Conservation (phyloP, 2,113 vertebrate species). For the Nannospalax galili region DNA sequence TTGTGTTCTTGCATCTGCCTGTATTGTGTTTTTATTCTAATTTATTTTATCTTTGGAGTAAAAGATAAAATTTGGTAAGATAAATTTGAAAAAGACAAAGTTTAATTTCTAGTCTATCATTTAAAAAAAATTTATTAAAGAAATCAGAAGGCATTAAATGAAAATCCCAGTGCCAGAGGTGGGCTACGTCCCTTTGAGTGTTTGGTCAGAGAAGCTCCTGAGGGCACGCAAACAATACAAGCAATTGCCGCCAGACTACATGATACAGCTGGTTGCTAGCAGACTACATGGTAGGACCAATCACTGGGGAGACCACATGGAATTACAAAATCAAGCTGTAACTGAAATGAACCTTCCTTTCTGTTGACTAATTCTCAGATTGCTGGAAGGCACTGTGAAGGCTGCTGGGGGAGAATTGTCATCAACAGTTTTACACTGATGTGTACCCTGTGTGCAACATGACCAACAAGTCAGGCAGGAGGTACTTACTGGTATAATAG, state of each 20-base stretch:
- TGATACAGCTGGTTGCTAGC: too few relatives aligned
- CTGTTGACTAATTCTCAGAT: neutral
- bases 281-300: neutral
- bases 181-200: too few relatives aligned
- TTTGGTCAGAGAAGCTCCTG: neutral
- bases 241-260: too few relatives aligned
- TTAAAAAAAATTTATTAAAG: neutral
- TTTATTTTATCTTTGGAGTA: constrained; percentile 31
- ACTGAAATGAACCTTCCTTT: neutral
- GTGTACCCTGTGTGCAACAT: neutral
- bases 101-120: neutral
- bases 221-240: neutral
- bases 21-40: constrained; percentile 24
- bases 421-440: neutral
- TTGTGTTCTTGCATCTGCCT: neutral
- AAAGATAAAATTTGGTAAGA: neutral
- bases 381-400: neutral
- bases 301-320: neutral
- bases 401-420: neutral
- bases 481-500: neutral
- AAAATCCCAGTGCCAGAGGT: neutral
- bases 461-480: neutral
- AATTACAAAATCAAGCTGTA: neutral
- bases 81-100: too few relatives aligned
- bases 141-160: neutral